phyloP scores from a whole-genome alignment of 2,113 vertebrate genomes.

The Elaphurus davidianus region DNA sequence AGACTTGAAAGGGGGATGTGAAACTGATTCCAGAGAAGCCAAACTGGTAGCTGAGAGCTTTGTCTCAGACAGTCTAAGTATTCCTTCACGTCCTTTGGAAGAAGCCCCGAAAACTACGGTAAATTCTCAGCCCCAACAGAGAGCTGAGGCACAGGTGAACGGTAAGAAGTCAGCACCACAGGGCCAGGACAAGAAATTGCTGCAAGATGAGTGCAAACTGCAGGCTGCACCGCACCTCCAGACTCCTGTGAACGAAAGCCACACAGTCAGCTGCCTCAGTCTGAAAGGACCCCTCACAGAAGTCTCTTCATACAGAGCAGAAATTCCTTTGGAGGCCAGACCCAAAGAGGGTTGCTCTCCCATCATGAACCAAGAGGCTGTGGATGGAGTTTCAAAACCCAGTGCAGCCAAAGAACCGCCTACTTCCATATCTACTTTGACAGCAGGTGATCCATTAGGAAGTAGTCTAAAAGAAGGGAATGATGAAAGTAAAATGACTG shows the following conservation, averaged over 20 bases:
- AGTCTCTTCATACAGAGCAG: neutral
- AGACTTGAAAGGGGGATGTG: neutral
- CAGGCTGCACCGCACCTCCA: neutral
- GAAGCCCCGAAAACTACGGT: fast-evolving
- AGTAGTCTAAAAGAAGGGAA: neutral
- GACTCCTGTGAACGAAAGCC: neutral
- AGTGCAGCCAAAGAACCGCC: fast-evolving
- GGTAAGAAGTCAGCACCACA: neutral
- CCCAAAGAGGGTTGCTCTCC: neutral
- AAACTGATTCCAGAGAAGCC: neutral
- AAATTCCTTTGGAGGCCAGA: neutral
- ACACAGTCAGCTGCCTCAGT: fast-evolving
- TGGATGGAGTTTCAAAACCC: neutral
- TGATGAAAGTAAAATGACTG: neutral
- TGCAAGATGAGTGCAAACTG: neutral
- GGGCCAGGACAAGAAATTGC: neutral
- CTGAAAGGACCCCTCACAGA: neutral
- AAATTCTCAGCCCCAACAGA: fast-evolving
- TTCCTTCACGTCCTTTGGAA: neutral
- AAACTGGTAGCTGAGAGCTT: fast-evolving
- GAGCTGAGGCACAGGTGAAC: neutral
- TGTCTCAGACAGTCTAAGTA: fast-evolving
- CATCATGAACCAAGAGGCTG: neutral
- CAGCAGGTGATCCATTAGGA: neutral
- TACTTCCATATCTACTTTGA: neutral